Evolutionary conservation across 2,797 vertebrate genomes (phyloP).

Genomic region (Phalanger gymnotis): DNA sequence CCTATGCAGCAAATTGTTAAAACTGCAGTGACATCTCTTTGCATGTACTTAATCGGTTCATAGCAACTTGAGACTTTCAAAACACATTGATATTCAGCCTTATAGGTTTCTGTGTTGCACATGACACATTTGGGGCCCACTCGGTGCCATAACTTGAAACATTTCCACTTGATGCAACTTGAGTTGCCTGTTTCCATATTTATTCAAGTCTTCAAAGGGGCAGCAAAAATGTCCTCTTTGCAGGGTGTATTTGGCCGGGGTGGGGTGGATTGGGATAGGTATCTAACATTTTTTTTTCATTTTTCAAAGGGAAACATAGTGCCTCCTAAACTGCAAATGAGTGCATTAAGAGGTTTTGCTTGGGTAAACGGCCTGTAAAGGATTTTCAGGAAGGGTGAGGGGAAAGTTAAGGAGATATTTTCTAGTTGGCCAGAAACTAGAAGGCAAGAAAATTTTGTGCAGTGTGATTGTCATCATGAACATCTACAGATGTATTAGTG

Average conservation of each 20-base stretch:
- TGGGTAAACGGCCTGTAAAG: constrained; percentile 44
- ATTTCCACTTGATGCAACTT: too few relatives aligned
- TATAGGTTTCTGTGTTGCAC: too few relatives aligned
- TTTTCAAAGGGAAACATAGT: constrained; percentile 52
- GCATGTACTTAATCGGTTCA: too few relatives aligned
- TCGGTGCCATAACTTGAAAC: too few relatives aligned
- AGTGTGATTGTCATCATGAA: constrained; percentile 68
- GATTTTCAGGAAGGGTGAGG: background rate
- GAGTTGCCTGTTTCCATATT: too few relatives aligned
- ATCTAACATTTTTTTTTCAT: background rate
- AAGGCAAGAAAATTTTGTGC: constrained; percentile 54
- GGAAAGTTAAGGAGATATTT: background rate
- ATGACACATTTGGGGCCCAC: too few relatives aligned
- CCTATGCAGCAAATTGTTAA: background rate
- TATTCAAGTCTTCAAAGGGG: too few relatives aligned
- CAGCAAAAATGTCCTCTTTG: too few relatives aligned
- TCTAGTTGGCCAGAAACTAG: constrained; percentile 22
- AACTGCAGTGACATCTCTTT: constrained; percentile 43
- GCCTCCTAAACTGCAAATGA: constrained; percentile 40
- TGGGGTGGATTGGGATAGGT: background rate
- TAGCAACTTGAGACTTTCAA: too few relatives aligned
- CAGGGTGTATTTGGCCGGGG: background rate
- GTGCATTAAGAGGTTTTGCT: constrained; percentile 52
- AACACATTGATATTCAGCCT: too few relatives aligned
- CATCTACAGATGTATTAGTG: constrained; percentile 82